These are phyloP conservation scores for Scomberomorus guttatus DNA, from an alignment of 2,797 vertebrate species.

Conservation along the genomic window DNA sequence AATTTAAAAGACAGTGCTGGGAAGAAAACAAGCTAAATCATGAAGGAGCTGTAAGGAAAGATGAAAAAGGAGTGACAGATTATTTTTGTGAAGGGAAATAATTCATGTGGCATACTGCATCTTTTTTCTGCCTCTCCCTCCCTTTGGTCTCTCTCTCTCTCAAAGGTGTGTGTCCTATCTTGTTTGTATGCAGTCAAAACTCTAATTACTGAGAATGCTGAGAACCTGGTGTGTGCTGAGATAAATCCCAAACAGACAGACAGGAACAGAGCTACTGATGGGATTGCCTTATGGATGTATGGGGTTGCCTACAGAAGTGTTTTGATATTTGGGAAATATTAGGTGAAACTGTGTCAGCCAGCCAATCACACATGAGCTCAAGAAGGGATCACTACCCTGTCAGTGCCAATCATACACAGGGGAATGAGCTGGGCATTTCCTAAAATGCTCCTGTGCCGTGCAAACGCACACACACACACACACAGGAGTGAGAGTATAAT, in stretches of 20 bases:
- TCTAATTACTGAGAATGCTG: slow-evolving; percentile 52
- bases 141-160: slow-evolving; percentile 22
- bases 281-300: slow-evolving; percentile 12
- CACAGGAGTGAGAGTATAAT: slow-evolving; percentile 52
- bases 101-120: slow-evolving; percentile 39
- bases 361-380: slow-evolving; percentile 42
- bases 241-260: slow-evolving; percentile 32
- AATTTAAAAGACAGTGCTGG: slow-evolving; percentile 62
- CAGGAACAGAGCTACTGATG: neutral
- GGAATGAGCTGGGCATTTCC: slow-evolving; percentile 43
- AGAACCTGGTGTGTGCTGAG: slow-evolving; percentile 18
- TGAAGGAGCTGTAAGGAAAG: slow-evolving; percentile 39
- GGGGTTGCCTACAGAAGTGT: slow-evolving; percentile 13
- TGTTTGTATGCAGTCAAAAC: slow-evolving; percentile 50
- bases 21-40: slow-evolving; percentile 62
- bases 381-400: slow-evolving; percentile 51
- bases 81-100: slow-evolving; percentile 27
- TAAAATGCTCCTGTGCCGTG: slow-evolving; percentile 37
- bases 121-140: slow-evolving; percentile 19
- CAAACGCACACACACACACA: slow-evolving; percentile 19
- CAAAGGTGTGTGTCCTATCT: slow-evolving; percentile 31
- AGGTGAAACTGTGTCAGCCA: slow-evolving; percentile 41
- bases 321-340: slow-evolving; percentile 28
- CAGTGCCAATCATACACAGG: slow-evolving; percentile 39
- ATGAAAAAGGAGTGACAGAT: slow-evolving; percentile 57